Conservation (phyloP, 1,140 invertebrate species). For the Trichomalopsis sarcophagae region DNA sequence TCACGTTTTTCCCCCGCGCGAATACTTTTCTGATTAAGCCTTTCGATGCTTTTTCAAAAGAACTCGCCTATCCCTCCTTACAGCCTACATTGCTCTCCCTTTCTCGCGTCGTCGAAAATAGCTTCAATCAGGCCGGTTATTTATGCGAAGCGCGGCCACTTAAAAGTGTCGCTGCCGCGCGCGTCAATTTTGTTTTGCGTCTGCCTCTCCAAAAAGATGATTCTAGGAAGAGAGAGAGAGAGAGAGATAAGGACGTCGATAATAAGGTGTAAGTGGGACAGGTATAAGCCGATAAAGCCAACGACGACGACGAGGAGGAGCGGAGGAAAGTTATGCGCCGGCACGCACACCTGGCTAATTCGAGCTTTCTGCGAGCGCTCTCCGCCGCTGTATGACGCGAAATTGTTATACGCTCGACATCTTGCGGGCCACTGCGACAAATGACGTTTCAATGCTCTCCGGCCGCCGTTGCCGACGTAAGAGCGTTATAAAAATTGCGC, state of each 20-base stretch:
- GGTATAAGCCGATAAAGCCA: conserved; percentile 68
- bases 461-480: not conserved
- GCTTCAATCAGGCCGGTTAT: not conserved
- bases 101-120: not conserved
- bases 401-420: conserved; percentile 54
- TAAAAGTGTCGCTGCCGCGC: not conserved
- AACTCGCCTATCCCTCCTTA: not conserved
- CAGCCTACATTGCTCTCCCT: not conserved
- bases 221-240: conserved; percentile 31
- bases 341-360: conserved; percentile 66
- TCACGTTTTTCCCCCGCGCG: not conserved
- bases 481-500: conserved; percentile 22
- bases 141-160: not conserved
- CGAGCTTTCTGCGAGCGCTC: conserved; percentile 47
- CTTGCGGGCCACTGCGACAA: conserved; percentile 44
- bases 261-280: conserved; percentile 72
- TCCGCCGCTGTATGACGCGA: conserved; percentile 18
- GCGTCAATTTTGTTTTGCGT: conserved; percentile 18
- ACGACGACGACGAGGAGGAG: conserved; percentile 49
- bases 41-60: not conserved
- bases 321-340: conserved; percentile 70
- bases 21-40: conserved; percentile 4
- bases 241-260: conserved; percentile 66
- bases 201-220: not conserved
- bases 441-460: conserved; percentile 23